Percentiles rank a stretch among this genome's conserved stretches.
These are phyloP conservation scores for Dugesia japonica DNA, from an alignment of 2,888 invertebrate species.

Conservation along the genomic window DNA sequence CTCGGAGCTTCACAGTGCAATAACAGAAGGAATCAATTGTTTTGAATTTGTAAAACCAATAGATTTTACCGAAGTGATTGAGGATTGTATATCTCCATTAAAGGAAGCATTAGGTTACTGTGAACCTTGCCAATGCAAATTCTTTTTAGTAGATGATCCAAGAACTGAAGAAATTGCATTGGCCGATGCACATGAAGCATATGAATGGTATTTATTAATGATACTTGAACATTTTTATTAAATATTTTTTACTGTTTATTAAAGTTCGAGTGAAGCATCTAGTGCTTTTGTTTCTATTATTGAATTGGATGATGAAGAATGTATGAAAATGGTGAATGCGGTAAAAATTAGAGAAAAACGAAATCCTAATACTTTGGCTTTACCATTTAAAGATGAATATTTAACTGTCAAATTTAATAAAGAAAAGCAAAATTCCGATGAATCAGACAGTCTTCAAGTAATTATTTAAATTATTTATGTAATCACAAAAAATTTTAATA, in stretches of 20 bases:
- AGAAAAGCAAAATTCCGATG: neutral
- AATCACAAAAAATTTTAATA: too few relatives aligned
- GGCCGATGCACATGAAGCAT: neutral
- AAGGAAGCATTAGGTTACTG: neutral
- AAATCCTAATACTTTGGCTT: neutral
- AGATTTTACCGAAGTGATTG: neutral
- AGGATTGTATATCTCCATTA: neutral
- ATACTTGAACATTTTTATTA: neutral
- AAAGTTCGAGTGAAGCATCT: neutral
- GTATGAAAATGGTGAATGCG: neutral
- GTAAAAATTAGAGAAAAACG: neutral
- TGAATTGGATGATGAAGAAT: neutral
- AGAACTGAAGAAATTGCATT: neutral
- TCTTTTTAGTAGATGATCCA: neutral
- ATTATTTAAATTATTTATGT: too few relatives aligned
- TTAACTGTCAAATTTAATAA: neutral
- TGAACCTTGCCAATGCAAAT: neutral
- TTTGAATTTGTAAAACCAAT: neutral
- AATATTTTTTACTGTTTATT: neutral
- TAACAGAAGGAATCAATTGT: neutral
- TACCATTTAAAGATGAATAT: slow-evolving; percentile 8
- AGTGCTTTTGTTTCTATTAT: neutral
- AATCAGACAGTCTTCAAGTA: neutral
- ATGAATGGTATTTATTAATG: neutral
- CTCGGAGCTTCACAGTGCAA: neutral